A percentile compares a stretch with the other conserved stretches of the same genome.
Conservation (phyloP, 2,797 vertebrate genomes). For the Mormyrus proboscirostris region DNA sequence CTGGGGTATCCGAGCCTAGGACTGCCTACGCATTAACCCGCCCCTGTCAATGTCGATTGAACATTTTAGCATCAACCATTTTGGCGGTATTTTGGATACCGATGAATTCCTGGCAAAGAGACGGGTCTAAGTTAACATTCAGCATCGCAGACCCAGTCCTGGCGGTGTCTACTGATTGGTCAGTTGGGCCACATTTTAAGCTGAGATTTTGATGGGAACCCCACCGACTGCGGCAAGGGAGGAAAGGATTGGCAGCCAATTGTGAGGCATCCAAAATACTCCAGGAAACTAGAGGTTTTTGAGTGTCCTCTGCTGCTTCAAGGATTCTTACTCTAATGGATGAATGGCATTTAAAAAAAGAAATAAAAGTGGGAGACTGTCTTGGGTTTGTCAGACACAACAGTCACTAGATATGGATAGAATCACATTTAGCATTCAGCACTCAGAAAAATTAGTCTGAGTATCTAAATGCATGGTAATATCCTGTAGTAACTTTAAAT, state of each 20-base stretch:
- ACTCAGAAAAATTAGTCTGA: not conserved
- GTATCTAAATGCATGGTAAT: not conserved
- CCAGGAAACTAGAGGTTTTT: not conserved
- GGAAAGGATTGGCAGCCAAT: not conserved
- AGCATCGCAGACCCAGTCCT: not conserved
- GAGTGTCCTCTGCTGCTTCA: not conserved
- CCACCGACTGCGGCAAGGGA: not conserved
- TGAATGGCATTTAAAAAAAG: not conserved
- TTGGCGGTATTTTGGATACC: not conserved
- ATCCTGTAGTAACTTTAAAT: not conserved
- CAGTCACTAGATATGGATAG: not conserved
- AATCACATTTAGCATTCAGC: not conserved
- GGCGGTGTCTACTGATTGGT: not conserved
- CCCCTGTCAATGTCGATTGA: not conserved
- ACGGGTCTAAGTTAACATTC: not conserved
- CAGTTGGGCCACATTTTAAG: not conserved
- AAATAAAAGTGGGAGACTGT: not conserved
- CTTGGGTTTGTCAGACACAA: not conserved
- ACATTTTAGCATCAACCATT: not conserved
- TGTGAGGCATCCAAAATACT: not conserved
- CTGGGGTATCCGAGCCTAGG: not conserved
- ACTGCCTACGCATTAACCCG: not conserved
- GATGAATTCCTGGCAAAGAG: not conserved
- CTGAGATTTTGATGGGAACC: not conserved
- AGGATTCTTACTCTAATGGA: not conserved